These are phyloP conservation scores for Bufotes viridis DNA, from an alignment of 2,797 vertebrate species.

Conservation along the genomic window DNA sequence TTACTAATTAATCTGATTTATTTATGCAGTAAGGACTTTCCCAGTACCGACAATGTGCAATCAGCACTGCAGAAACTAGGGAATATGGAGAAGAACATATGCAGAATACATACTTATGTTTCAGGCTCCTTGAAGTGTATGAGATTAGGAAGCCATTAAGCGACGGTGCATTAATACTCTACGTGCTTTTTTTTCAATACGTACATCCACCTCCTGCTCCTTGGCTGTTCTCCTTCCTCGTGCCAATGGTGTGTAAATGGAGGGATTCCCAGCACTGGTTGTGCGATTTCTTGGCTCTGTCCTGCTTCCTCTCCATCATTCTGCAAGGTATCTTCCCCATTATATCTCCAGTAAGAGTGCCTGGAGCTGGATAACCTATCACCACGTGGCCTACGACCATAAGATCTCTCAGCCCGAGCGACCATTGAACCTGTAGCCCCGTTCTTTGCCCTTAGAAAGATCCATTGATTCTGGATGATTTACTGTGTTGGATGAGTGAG, in stretches of 20 bases:
- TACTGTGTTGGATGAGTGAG: slow-evolving; percentile 46
- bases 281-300: slow-evolving; percentile 52
- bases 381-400: slow-evolving; percentile 56
- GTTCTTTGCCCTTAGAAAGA: slow-evolving; percentile 50
- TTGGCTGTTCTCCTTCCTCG: slow-evolving; percentile 71
- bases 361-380: slow-evolving; percentile 51
- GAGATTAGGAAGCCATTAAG: not conserved
- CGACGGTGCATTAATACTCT: not conserved
- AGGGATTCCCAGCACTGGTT: slow-evolving; percentile 48
- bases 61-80: no score
- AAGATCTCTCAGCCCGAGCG: slow-evolving; percentile 53
- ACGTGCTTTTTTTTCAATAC: not conserved
- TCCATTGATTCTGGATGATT: slow-evolving; percentile 50
- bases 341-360: slow-evolving; percentile 70
- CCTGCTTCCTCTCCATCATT: slow-evolving; percentile 56
- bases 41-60: no score
- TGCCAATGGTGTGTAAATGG: slow-evolving; percentile 67
- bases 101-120: no score
- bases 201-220: slow-evolving; percentile 43
- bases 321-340: slow-evolving; percentile 64
- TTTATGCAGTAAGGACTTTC: no score
- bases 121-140: no score
- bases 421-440: slow-evolving; percentile 58
- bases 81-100: no score
- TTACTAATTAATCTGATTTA: no score